Evolutionary conservation across 2,113 vertebrate species (phyloP).

Genomic region (Silurus meridionalis): DNA sequence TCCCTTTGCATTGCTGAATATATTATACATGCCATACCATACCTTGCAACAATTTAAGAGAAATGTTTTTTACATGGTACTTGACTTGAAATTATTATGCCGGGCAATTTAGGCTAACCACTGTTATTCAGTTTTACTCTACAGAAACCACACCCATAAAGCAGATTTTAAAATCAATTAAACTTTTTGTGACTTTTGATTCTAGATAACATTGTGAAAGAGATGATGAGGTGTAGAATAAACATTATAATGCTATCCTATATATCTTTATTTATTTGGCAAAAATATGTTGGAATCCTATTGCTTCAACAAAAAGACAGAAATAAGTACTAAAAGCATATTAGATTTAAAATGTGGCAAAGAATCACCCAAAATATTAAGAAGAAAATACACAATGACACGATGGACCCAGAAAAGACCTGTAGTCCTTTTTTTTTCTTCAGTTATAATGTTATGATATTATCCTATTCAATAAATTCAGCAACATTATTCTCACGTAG

Average conservation of each 20-base stretch:
- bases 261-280: neutral
- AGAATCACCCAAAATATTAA: neutral
- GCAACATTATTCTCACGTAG: slow-evolving; percentile 1
- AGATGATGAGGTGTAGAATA: neutral
- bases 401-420: neutral
- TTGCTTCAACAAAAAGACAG: neutral
- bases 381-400: neutral
- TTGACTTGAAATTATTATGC: neutral
- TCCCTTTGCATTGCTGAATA: neutral
- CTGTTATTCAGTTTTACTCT: neutral
- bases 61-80: neutral
- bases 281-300: neutral
- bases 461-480: neutral
- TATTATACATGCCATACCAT: neutral
- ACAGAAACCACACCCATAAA: neutral
- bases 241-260: neutral
- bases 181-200: neutral
- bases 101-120: no score
- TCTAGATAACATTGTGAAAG: neutral
- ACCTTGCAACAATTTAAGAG: neutral
- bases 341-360: neutral
- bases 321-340: neutral
- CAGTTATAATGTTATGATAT: neutral
- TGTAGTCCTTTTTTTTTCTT: neutral
- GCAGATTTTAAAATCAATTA: neutral